Evolutionary conservation across 1,140 invertebrate species (phyloP).

Genomic region (Branchinecta lindahli): DNA sequence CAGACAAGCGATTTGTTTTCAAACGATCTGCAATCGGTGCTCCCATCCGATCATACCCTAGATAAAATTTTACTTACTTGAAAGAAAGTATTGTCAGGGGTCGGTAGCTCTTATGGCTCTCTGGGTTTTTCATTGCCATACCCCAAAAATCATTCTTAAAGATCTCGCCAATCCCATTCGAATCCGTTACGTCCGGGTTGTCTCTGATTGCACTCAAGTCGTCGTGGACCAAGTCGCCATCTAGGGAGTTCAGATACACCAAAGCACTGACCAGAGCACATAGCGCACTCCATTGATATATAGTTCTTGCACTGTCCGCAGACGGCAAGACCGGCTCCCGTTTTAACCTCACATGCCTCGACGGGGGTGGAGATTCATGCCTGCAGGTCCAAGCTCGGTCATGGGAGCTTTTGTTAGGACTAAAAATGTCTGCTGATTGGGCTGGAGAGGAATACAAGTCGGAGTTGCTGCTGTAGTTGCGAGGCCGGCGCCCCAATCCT

Average conservation of each 20-base stretch:
- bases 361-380: too few relatives aligned
- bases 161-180: conserved; percentile 44
- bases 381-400: too few relatives aligned
- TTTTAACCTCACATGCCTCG: too few relatives aligned
- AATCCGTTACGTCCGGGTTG: conserved; percentile 63
- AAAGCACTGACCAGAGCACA: neutral
- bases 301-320: neutral
- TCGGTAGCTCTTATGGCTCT: conserved; percentile 68
- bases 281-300: neutral
- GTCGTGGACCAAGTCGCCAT: conserved; percentile 77
- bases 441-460: too few relatives aligned
- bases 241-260: conserved; percentile 43
- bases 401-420: too few relatives aligned
- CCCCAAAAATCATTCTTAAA: conserved; percentile 83
- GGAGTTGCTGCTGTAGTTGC: too few relatives aligned
- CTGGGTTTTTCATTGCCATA: conserved; percentile 63
- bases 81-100: conserved; percentile 66
- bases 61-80: conserved; percentile 40
- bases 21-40: too few relatives aligned
- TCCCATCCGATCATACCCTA: too few relatives aligned
- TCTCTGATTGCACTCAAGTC: conserved; percentile 69
- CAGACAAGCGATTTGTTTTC: too few relatives aligned
- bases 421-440: too few relatives aligned
- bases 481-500: too few relatives aligned
- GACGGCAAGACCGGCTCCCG: too few relatives aligned